phyloP scores from a whole-genome alignment of 2,113 vertebrate genomes.

The Pogona vitticeps region DNA sequence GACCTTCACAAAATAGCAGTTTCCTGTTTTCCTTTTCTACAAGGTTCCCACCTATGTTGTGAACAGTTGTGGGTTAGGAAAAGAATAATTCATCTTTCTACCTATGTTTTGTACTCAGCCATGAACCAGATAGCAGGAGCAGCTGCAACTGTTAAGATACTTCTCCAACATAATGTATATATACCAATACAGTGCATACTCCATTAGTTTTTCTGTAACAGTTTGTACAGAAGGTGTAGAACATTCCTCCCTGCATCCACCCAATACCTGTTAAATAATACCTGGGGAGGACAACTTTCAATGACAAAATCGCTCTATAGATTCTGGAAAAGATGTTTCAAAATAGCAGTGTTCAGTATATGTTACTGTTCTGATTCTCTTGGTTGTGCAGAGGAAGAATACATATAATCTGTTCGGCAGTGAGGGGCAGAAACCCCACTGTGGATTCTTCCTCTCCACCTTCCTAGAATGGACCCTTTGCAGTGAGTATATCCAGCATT shows the following conservation, averaged over 20 bases:
- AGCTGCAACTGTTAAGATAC: neutral
- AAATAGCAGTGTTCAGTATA: neutral
- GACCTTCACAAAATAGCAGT: slow-evolving; percentile 53
- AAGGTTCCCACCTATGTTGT: slow-evolving; percentile 34
- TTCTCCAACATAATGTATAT: neutral
- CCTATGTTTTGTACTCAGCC: neutral
- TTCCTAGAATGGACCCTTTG: no score
- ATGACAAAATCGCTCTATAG: neutral
- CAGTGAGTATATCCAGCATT: neutral
- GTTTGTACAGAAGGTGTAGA: neutral
- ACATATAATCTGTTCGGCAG: no score
- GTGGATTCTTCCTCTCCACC: no score
- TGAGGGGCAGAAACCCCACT: no score
- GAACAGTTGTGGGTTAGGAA: neutral
- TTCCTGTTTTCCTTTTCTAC: slow-evolving; percentile 17
- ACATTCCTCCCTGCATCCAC: neutral
- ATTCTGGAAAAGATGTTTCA: neutral
- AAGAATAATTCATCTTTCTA: neutral
- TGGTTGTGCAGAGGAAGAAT: no score
- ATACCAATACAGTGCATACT: neutral
- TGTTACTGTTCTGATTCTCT: neutral
- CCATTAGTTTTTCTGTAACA: neutral
- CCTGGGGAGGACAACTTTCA: neutral
- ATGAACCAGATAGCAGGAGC: neutral
- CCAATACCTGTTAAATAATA: neutral